Conservation (phyloP, 2,888 invertebrate genomes). For the Hipparchia semele region DNA sequence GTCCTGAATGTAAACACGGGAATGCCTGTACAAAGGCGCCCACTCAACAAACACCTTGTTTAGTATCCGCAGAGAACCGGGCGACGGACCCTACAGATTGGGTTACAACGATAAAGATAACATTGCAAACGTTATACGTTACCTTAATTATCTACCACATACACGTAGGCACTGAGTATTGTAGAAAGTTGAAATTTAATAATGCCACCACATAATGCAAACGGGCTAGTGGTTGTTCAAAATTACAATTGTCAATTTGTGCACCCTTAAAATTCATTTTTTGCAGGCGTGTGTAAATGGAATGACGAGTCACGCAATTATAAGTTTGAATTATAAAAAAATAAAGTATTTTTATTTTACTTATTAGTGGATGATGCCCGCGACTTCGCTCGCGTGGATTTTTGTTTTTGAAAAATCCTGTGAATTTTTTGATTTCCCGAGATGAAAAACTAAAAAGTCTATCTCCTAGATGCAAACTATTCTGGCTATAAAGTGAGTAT, state of each 20-base stretch:
- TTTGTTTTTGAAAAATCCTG: too few relatives aligned
- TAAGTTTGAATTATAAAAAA: not conserved
- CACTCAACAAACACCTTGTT: conserved; percentile 41
- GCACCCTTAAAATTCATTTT: not conserved
- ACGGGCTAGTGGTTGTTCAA: not conserved
- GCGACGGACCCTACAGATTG: conserved; percentile 31
- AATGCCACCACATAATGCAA: not conserved
- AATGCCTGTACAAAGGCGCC: conserved; percentile 42
- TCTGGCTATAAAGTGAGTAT: too few relatives aligned
- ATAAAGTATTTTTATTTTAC: too few relatives aligned
- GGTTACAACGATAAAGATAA: conserved; percentile 35
- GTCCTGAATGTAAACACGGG: conserved; percentile 44
- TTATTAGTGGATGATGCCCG: too few relatives aligned
- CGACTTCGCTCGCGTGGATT: too few relatives aligned
- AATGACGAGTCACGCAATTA: not conserved
- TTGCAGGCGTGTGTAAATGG: too few relatives aligned
- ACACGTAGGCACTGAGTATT: not conserved
- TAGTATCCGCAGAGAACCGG: conserved; percentile 36
- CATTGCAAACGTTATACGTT: conserved; percentile 17
- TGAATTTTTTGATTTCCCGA: too few relatives aligned
- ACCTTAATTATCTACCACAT: conserved; percentile 18
- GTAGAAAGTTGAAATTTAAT: not conserved
- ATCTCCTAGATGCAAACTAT: too few relatives aligned
- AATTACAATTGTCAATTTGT: not conserved
- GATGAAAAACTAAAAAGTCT: too few relatives aligned